Base-by-base conservation (phyloP, 1,140 invertebrate species). In the Phthorimaea operculella region DNA sequence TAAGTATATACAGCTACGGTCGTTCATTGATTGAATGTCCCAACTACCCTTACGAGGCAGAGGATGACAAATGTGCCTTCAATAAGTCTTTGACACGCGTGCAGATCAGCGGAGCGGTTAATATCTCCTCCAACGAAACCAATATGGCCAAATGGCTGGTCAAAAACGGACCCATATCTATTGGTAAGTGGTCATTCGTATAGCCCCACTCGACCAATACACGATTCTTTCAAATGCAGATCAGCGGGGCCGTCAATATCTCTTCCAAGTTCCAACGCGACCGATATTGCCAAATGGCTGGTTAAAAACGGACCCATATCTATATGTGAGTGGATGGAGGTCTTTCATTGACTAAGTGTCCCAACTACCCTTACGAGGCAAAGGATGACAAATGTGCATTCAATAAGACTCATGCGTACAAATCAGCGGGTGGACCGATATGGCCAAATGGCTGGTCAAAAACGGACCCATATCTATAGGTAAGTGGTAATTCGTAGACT, bases 391-490 rank as follows among this genome's bases (percentile, higher is more conserved):
- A 91, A 61, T 98, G 97, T 67, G 74, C 88, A 15, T 95, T 96
- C 60, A 90, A 94, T 55, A 90, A 86, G 86, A 0, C 78, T 92
- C 88, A 0, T 88, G 83, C 63, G 96, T 95, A 0, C 89, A 92
- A 60, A 90, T 99, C 52, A 89, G 88, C 36, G 92, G 93, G 95
- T 93, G 51, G 87, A 92, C 89, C 0, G 90, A 96, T 67, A 98
- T 99, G 91, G 94, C 95, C 12, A 91, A 94, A 62, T 99, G 96
- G 95, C 86, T 99, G 0, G 88, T 93, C 1, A 77, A 91, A 61
- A 96, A 99, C 85, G 97, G 98, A 39, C 98, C 98, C 0, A 96
- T 99, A 62, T 96, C 97, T 10, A 97, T 99, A 79, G 98, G 93
- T 88, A 72, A 77, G 57, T 52, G n/a, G n/a, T n/a, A n/a, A n/a